These are phyloP conservation scores for Melinaea marsaeus DNA, from an alignment of 2,888 invertebrate species.

Conservation along the genomic window DNA sequence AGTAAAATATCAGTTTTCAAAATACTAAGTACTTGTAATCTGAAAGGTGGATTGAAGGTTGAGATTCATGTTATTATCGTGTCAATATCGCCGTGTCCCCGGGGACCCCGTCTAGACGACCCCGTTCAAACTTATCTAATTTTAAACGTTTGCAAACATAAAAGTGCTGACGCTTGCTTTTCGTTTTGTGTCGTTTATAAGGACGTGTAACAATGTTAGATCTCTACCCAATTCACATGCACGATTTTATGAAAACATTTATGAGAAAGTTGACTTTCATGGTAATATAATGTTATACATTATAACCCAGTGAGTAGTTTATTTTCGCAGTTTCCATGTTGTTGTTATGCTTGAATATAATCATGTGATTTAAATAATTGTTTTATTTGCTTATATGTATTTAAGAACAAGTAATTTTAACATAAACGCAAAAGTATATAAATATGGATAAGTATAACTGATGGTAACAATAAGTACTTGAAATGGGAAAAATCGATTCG, in stretches of 20 bases:
- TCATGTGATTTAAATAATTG: no score
- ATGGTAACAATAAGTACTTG: no score
- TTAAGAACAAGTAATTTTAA: no score
- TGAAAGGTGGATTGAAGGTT: conserved; percentile 32
- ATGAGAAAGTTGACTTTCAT: conserved; percentile 15
- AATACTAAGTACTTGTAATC: not conserved
- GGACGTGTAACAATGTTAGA: conserved; percentile 35
- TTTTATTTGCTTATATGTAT: no score
- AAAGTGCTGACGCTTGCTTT: conserved; percentile 38
- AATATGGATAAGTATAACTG: no score
- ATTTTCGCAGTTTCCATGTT: no score
- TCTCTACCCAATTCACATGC: conserved; percentile 24
- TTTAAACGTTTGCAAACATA: conserved; percentile 46
- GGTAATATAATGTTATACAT: not conserved
- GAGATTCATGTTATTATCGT: conserved; percentile 62
- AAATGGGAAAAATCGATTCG: not conserved
- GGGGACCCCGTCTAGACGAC: conserved; percentile 63
- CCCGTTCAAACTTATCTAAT: conserved; percentile 54
- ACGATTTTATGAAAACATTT: conserved; percentile 16
- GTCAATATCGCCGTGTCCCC: conserved; percentile 39
- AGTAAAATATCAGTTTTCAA: not conserved
- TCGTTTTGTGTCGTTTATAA: conserved; percentile 42
- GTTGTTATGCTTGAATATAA: no score
- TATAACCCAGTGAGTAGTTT: no score
- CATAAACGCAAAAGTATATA: no score